These are phyloP conservation scores for Leuciscus waleckii DNA, from an alignment of 2,797 vertebrate genomes.

Conservation along the genomic window DNA sequence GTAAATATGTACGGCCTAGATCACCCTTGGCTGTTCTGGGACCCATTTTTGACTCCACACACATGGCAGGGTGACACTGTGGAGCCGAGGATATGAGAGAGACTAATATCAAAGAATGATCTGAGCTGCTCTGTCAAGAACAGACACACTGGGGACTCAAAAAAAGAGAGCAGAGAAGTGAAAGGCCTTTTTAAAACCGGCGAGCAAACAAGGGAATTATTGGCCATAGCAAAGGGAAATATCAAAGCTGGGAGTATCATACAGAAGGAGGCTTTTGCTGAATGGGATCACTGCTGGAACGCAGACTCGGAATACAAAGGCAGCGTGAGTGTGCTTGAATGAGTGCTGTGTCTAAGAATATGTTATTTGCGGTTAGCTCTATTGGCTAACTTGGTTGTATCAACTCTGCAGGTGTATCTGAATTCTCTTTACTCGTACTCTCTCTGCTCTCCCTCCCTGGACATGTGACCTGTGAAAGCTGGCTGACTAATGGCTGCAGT, in stretches of 20 bases:
- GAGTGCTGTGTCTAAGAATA: constrained; percentile 25
- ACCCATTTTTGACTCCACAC: constrained; percentile 52
- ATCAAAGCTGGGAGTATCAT: constrained; percentile 57
- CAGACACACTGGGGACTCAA: constrained; percentile 57
- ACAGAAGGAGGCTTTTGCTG: constrained; percentile 53
- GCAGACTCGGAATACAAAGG: constrained; percentile 44
- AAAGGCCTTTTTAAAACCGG: constrained; percentile 59
- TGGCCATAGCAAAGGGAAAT: constrained; percentile 57
- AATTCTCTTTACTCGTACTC: constrained; percentile 22
- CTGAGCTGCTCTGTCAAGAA: constrained; percentile 57
- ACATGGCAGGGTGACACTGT: constrained; percentile 50
- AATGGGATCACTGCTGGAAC: constrained; percentile 54
- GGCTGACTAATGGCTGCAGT: constrained; percentile 75
- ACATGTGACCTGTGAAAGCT: constrained; percentile 77
- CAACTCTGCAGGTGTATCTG: constrained; percentile 51
- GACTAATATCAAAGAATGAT: constrained; percentile 60
- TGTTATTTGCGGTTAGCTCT: constrained; percentile 47
- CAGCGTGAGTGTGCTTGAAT: constrained; percentile 36
- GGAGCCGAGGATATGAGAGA: constrained; percentile 58
- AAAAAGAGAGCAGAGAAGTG: constrained; percentile 48
- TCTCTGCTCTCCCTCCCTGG: constrained; percentile 48
- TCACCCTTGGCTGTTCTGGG: constrained; percentile 37
- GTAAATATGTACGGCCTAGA: constrained; percentile 25
- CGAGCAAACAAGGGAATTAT: constrained; percentile 62
- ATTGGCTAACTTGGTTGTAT: constrained; percentile 41